A percentile compares a stretch with the other conserved stretches of the same genome.
These are phyloP conservation scores for Stenurella melanura DNA, from an alignment of 2,888 invertebrate genomes.

Conservation along the genomic window DNA sequence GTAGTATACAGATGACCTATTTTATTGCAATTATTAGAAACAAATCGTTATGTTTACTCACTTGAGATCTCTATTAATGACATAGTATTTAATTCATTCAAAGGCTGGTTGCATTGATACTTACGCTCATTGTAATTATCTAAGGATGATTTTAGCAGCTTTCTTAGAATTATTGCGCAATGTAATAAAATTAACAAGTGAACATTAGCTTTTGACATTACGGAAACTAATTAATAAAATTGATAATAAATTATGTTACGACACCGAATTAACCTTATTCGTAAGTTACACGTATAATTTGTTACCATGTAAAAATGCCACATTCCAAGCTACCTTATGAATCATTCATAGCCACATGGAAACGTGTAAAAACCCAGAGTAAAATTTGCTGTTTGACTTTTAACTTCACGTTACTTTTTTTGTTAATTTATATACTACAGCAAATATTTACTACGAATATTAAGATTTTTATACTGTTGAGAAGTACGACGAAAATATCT, in stretches of 20 bases:
- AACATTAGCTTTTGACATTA: not conserved
- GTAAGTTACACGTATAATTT: not conserved
- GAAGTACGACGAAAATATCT: too few relatives aligned
- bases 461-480: too few relatives aligned
- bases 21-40: too few relatives aligned
- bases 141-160: not conserved
- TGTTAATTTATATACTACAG: too few relatives aligned
- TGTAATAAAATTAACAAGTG: not conserved
- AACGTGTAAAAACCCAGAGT: not conserved
- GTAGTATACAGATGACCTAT: too few relatives aligned
- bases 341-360: not conserved
- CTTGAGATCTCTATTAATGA: too few relatives aligned
- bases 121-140: not conserved
- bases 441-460: too few relatives aligned
- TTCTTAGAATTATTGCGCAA: not conserved
- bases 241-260: not conserved
- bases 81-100: too few relatives aligned
- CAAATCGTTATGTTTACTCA: too few relatives aligned
- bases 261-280: not conserved
- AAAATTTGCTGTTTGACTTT: not conserved
- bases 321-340: not conserved
- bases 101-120: too few relatives aligned
- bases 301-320: not conserved
- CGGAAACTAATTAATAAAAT: conserved; percentile 1
- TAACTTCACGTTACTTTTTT: too few relatives aligned